Conservation (phyloP, 2,797 vertebrate species). For the Trematomus bernacchii region DNA sequence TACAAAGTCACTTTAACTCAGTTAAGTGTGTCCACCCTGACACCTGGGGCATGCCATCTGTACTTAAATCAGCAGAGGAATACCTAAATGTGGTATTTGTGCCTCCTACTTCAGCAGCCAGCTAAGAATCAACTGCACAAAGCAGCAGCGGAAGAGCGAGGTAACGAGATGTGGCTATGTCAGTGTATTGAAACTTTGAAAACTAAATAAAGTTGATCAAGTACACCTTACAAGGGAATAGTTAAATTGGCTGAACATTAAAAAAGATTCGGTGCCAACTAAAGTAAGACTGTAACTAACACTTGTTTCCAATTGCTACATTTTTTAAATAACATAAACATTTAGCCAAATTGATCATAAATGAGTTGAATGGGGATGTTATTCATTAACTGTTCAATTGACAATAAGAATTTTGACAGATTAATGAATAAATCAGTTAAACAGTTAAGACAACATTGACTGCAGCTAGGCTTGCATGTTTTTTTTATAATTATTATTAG, state of each 20-base stretch:
- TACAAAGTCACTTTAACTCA: slow-evolving; percentile 41
- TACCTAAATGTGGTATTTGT: slow-evolving; percentile 6
- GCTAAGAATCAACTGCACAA: neutral
- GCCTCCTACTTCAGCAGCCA: slow-evolving; percentile 9
- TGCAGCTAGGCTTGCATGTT: no score
- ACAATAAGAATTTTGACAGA: no score
- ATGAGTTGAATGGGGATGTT: no score
- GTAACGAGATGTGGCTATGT: neutral
- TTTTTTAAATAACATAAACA: no score
- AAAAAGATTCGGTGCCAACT: neutral
- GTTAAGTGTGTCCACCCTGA: slow-evolving; percentile 31
- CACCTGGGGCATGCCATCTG: slow-evolving; percentile 33
- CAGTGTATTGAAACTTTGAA: neutral
- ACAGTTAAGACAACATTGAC: no score
- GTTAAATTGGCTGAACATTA: neutral
- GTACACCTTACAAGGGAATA: neutral
- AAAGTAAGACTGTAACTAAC: neutral
- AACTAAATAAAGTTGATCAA: neutral
- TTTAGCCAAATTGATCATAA: no score
- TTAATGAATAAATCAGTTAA: no score
- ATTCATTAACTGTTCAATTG: no score
- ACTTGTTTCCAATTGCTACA: no score
- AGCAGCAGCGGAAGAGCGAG: no score
- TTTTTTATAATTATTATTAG: no score
- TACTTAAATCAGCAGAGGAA: slow-evolving; percentile 17